phyloP scores from a whole-genome alignment of 2,888 invertebrate species.

The Coecobrya sp. region DNA sequence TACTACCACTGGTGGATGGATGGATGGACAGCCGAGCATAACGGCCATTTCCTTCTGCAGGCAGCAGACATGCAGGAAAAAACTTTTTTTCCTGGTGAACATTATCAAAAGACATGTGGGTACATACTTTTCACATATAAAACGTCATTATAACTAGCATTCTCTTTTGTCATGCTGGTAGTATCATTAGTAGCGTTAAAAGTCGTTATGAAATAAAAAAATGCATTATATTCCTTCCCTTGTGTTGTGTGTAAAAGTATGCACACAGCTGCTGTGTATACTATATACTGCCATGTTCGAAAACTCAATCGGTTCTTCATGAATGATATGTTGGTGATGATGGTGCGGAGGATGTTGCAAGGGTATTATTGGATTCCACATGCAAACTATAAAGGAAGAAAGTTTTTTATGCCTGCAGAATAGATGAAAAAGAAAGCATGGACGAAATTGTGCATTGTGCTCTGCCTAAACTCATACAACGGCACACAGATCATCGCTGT shows the following conservation, averaged over 20 bases:
- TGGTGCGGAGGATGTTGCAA: constrained; percentile 33
- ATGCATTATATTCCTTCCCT: background rate
- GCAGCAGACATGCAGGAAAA: constrained; percentile 40
- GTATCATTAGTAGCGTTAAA: background rate
- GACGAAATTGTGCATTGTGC: background rate
- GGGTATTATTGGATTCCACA: constrained; percentile 38
- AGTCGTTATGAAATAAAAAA: background rate
- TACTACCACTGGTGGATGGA: background rate
- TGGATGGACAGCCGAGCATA: constrained; percentile 49
- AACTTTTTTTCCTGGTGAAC: constrained; percentile 17
- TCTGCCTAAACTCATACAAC: constrained; percentile 8
- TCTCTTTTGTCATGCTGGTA: background rate
- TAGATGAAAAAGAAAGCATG: background rate
- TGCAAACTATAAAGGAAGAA: background rate
- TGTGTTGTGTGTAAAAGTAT: background rate
- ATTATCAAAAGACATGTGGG: background rate
- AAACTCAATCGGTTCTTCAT: constrained; percentile 13
- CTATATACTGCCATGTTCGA: background rate
- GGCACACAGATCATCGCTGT: constrained; percentile 60
- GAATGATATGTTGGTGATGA: background rate
- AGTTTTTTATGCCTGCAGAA: background rate
- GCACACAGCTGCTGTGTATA: constrained; percentile 9
- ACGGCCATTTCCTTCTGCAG: constrained; percentile 64
- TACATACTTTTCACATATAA: background rate
- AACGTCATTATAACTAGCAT: too few species aligned